Base-by-base conservation (phyloP, 2,888 invertebrate genomes). In the Argynnis bischoffii region DNA sequence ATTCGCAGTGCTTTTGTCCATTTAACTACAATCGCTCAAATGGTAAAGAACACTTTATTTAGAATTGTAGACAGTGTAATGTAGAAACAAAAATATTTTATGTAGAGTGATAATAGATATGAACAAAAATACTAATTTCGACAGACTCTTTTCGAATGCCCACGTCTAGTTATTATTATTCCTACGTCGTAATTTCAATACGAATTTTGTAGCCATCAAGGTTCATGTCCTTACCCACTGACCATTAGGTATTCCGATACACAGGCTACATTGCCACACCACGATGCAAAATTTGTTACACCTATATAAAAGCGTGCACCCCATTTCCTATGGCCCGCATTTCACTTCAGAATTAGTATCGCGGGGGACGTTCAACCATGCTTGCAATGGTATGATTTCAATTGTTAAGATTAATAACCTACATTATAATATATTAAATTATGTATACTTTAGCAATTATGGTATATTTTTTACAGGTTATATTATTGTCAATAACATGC, bases 201-300 rank as follows among this genome's bases (percentile, higher is more conserved):
- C 90, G 89, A 86, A 88, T 92, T 92, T 92, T 87, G 88, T 88
- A 84, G 85, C 87, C 85, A 90, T 88, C 90, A 91, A 92, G 90
- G 92, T 87, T 84, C 87, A 80, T 81, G 88, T 89, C 89, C 89
- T 88, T 90, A 88, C 83, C 86, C 86, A 90, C 89, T 83, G 86
- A 88, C 83, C 83, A 92, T 92, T 92, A 90, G 83, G 92, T 92
- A 92, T 92, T 92, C 92, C 79, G 80, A 77, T 83, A 83, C 89
- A 87, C 83, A 85, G 84, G 76, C 86, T 70, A 76, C 83, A 78
- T 92, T 92, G 91, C 92, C 89, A 80, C 92, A 92, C 86, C 75
- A 81, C 81, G 80, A 92, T 92, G 90, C 90, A 90, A 91, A 92
- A 92, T 92, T 92, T 91, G 87, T 89, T 87, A 90, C 92, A 90